Base-by-base conservation (phyloP, 2,113 vertebrate genomes). In the Prunella himalayana region DNA sequence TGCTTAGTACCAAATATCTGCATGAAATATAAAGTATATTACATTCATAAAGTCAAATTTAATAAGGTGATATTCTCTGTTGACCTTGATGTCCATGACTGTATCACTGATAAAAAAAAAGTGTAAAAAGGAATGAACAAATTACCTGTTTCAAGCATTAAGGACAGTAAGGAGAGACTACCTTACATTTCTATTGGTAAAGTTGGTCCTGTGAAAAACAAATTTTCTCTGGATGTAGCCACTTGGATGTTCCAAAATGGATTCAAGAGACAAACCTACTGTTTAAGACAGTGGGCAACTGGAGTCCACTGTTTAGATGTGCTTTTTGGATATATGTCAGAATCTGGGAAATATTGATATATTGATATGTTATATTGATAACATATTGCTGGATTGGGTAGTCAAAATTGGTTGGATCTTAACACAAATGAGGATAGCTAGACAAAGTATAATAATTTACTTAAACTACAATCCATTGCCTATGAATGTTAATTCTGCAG, bases 351-450 rank as follows among this genome's bases (percentile, higher is more conserved):
- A n/a, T n/a, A n/a, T n/a, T n/a, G n/a, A n/a, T n/a, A n/a, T n/a
- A n/a, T n/a, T n/a, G n/a, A n/a, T n/a, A n/a, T n/a, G n/a, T n/a
- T n/a, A n/a, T 76, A 25, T 56, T 56, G 22, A 33, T 15, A 73
- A 24, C 9, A 23, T 73, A 37, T 92, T 82, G 42, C 65, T 89
- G 82, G 59, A 83, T 66, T 90, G 71, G 63, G 70, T 53, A 94
- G 75, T 73, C 86, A 95, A 97, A 96, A 16, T 24, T 64, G 41
- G 70, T 78, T 93, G 39, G 47, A 86, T 93, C 61, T 82, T 92
- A 95, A 69, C 15, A 37, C 14, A 60, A 92, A 91, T 88, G 28
- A 94, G 15, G 42, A 66, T 94, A 94, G 45, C 69, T 95, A 92
- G 73, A 73, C 42, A 89, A 86, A 96, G 24, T 72, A 61, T 54